A percentile compares a stretch with the other conserved stretches of the same genome.
These are phyloP conservation scores for Bos taurus DNA, from an alignment of 2,113 vertebrate genomes.

Conservation along the genomic window DNA sequence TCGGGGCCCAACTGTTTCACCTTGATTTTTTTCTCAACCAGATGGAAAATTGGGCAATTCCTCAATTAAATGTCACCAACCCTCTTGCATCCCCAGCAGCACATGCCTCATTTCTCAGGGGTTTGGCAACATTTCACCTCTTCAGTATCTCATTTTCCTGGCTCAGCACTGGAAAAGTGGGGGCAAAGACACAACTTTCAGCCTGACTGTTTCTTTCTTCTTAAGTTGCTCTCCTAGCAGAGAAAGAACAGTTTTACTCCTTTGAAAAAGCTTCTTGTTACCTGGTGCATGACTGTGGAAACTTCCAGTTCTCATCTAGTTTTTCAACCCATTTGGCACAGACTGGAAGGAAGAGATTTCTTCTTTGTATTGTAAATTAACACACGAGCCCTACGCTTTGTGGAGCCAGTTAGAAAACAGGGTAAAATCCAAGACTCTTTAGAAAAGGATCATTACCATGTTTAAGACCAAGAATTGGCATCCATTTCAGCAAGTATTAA, in stretches of 20 bases:
- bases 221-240: slow-evolving; percentile 48
- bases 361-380: slow-evolving; percentile 16
- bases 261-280: slow-evolving; percentile 57
- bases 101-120: slow-evolving; percentile 49
- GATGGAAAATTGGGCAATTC: slow-evolving; percentile 61
- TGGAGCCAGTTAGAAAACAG: background rate
- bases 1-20: slow-evolving; percentile 41
- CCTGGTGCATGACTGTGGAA: slow-evolving; percentile 51
- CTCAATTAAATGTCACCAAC: slow-evolving; percentile 54
- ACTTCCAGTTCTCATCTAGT: slow-evolving; percentile 27
- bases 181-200: slow-evolving; percentile 71
- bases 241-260: slow-evolving; percentile 67
- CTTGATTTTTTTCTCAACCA: slow-evolving; percentile 39
- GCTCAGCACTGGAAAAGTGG: slow-evolving; percentile 74
- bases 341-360: background rate
- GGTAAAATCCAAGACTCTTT: background rate
- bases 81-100: slow-evolving; percentile 5
- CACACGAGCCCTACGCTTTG: background rate
- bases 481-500: background rate
- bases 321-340: slow-evolving; percentile 36
- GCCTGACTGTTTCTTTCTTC: slow-evolving; percentile 71
- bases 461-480: background rate
- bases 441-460: background rate
- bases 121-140: slow-evolving; percentile 35
- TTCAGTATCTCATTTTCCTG: slow-evolving; percentile 46